phyloP scores from a whole-genome alignment of 2,797 vertebrate genomes.

The Gallirallus australis region DNA sequence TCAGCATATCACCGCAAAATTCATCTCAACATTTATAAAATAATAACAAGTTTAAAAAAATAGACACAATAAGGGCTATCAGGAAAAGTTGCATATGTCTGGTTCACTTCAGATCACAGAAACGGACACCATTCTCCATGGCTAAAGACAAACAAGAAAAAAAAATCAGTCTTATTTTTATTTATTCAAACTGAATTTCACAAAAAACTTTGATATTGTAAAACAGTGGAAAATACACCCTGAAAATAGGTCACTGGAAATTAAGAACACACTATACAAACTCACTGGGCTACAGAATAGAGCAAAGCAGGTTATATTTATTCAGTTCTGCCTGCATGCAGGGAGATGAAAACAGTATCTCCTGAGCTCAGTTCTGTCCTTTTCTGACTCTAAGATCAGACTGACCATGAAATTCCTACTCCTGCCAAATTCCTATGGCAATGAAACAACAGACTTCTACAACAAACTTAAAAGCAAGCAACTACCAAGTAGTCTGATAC shows the following conservation, averaged over 20 bases:
- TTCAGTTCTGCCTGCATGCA: neutral
- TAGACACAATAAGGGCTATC: accelerated
- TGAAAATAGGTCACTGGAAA: neutral
- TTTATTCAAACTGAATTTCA: neutral
- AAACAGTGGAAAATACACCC: neutral
- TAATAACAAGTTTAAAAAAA: neutral
- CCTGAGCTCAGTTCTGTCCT: neutral
- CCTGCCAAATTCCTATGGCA: neutral
- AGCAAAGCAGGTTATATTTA: neutral
- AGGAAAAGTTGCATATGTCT: neutral
- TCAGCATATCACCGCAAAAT: neutral
- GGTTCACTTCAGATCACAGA: neutral
- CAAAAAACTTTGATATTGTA: neutral
- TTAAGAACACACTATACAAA: neutral
- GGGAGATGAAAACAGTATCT: neutral
- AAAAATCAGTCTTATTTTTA: neutral
- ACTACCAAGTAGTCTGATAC: neutral
- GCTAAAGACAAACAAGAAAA: neutral
- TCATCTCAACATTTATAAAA: neutral
- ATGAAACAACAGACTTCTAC: neutral
- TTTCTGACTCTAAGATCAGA: neutral
- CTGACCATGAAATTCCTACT: neutral
- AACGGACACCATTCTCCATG: neutral
- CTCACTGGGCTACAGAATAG: neutral
- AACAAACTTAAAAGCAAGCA: neutral